Base-by-base conservation (phyloP, 2,797 vertebrate genomes). In the Ciconia nigra region DNA sequence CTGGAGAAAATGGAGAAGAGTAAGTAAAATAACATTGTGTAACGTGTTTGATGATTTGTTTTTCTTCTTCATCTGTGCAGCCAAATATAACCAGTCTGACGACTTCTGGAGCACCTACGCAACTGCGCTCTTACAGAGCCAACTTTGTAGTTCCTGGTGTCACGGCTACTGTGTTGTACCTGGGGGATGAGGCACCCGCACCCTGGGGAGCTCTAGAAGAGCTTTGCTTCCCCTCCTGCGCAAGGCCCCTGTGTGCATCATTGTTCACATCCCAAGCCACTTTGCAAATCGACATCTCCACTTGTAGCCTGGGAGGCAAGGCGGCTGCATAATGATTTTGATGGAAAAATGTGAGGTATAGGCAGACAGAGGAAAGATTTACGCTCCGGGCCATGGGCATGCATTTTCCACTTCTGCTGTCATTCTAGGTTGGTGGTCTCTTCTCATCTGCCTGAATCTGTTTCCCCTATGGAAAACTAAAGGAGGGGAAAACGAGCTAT, bases 311-410 rank as follows among this genome's bases (percentile, higher is more conserved):
- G 35, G 26, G 26, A 69, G 46, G 26, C 52, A 57, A 72, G 55
- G 57, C 1, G 4, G 10, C 51, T 79, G 15, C 2, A 14, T 41
- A 58, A 57, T 8, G 6, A 81, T 22, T 70, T 59, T 20, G 42
- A 39, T 47, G 51, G 70, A 17, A 79, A 79, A 54, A 95, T 8
- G 10, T 15, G 28, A 79, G 16, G 20, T 49, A 28, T 10, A 31
- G 33, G 24, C 44, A 51, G 20, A 22, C 22, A 79, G 22, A 87
- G 16, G 31, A 58, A 85, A 83, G 35, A 66, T 14, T 49, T n/a
- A 15, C 0, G 0, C 20, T 37, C 6, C 3, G 5, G 49, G 29
- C 26, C n/a, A 26, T 2, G 3, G 63, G 42, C 24, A 49, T 42
- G 21, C 61, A 16, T 69, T 84, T 93, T 87, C 24, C 19, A 3